These are phyloP conservation scores for Bufo bufo DNA, from an alignment of 2,113 vertebrate species.

Conservation along the genomic window DNA sequence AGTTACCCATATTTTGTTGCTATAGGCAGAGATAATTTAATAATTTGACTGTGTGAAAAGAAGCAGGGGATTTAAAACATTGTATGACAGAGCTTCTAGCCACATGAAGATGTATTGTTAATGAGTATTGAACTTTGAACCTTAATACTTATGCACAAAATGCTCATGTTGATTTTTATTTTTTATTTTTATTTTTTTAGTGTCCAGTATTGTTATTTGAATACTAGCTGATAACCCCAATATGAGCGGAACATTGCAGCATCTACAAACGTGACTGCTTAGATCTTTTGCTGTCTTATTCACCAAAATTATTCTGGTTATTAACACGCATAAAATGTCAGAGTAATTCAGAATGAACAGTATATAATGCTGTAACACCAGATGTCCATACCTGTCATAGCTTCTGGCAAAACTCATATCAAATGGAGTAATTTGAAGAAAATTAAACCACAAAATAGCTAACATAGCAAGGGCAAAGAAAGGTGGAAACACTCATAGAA, in stretches of 20 bases:
- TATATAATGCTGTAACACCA: not conserved
- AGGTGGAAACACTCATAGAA: not conserved
- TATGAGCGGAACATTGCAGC: not conserved
- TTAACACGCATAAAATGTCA: not conserved
- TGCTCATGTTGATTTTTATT: too few relatives aligned
- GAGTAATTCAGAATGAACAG: not conserved
- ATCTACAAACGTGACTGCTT: not conserved
- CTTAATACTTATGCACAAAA: not conserved
- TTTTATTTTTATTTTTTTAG: not conserved
- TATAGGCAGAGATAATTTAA: too few relatives aligned
- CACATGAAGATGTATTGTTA: too few relatives aligned
- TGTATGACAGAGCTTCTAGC: too few relatives aligned
- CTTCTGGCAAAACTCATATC: not conserved
- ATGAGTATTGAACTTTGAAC: too few relatives aligned
- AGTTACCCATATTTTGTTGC: too few relatives aligned
- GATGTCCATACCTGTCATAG: slow-evolving; percentile 13
- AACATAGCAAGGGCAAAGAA: not conserved
- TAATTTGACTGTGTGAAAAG: too few relatives aligned
- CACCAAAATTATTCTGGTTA: not conserved
- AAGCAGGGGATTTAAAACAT: too few relatives aligned
- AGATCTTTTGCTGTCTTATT: not conserved
- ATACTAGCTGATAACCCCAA: too few relatives aligned
- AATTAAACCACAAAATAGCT: slow-evolving; percentile 5
- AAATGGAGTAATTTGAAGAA: not conserved
- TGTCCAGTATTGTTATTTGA: not conserved